phyloP scores from a whole-genome alignment of 2,888 invertebrate species.

The Latheticus oryzae region DNA sequence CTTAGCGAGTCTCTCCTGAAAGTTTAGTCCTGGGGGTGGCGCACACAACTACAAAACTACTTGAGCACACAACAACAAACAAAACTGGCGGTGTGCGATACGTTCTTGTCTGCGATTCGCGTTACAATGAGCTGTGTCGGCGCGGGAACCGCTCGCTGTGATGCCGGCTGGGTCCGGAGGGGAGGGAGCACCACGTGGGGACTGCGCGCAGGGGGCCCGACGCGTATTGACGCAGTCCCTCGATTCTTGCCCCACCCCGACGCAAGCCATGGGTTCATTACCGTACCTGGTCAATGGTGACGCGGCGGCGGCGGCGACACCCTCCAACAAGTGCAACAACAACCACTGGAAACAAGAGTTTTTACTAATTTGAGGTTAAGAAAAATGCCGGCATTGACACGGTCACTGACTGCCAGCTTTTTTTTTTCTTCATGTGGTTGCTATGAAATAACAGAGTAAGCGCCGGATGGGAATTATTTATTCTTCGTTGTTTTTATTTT shows the following conservation, averaged over 20 bases:
- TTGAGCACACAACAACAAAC: conserved; percentile 45
- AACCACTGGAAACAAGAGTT: neutral
- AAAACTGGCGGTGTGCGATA: conserved; percentile 42
- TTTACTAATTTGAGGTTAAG: conserved; percentile 6
- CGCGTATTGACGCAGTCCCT: conserved; percentile 55
- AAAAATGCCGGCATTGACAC: conserved; percentile 1
- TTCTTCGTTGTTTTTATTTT: no score
- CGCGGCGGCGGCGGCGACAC: conserved; percentile 42
- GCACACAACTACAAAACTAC: conserved; percentile 40
- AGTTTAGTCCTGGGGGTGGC: conserved; percentile 43
- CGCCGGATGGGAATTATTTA: no score
- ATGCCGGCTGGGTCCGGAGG: conserved; percentile 48
- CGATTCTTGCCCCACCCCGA: conserved; percentile 48
- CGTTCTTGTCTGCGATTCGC: conserved; percentile 51
- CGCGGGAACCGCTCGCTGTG: conserved; percentile 52
- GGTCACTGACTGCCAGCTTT: neutral
- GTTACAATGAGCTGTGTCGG: conserved; percentile 55
- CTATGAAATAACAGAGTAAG: no score
- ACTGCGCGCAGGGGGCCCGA: conserved; percentile 56
- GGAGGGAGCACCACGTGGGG: conserved; percentile 58
- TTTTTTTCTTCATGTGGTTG: no score
- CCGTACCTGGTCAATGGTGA: conserved; percentile 54
- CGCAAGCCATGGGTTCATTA: conserved; percentile 51
- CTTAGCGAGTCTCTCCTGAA: conserved; percentile 42
- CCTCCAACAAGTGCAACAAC: conserved; percentile 43